Evolutionary conservation across 2,113 vertebrate species (phyloP).

Genomic region (Vireo altiloquus): DNA sequence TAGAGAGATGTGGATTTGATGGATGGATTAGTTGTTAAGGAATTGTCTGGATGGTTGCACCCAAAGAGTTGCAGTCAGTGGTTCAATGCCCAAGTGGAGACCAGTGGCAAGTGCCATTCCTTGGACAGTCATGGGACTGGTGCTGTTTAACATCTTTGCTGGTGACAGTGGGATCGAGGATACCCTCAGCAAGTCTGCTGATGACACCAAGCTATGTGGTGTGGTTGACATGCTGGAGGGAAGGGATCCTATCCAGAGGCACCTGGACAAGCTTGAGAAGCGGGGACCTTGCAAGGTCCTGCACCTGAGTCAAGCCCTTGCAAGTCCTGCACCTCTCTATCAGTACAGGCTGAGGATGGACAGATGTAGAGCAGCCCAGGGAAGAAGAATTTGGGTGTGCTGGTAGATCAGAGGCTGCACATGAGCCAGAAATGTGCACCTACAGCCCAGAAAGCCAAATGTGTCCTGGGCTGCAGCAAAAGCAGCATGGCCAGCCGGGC

Average conservation of each 20-base stretch:
- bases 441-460: neutral
- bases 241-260: neutral
- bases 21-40: neutral
- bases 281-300: neutral
- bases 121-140: neutral
- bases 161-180: rapidly evolving
- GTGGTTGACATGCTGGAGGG: no score
- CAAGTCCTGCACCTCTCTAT: no score
- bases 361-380: neutral
- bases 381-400: neutral
- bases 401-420: neutral
- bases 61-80: neutral
- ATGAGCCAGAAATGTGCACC: neutral
- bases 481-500: neutral
- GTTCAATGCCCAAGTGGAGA: neutral
- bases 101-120: neutral
- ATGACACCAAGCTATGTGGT: neutral
- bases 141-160: neutral
- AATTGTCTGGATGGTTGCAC: neutral
- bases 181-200: neutral
- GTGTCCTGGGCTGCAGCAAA: neutral
- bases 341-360: neutral
- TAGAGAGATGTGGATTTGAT: neutral
- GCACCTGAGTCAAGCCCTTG: neutral
- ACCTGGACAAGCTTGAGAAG: neutral